Conservation (phyloP, 2,797 vertebrate species). For the Pempheris klunzingeri region DNA sequence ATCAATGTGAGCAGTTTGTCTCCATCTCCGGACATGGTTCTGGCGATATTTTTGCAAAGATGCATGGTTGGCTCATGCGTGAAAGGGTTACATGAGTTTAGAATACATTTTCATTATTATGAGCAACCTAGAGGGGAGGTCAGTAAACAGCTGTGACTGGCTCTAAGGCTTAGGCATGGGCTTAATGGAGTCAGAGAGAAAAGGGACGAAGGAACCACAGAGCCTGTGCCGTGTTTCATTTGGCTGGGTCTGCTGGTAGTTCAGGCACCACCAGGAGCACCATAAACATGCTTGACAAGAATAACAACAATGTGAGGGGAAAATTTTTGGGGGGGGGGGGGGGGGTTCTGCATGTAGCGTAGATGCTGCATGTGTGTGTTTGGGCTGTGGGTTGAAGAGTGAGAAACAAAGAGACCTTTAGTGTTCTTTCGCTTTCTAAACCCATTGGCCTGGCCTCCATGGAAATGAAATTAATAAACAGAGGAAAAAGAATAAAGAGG, state of each 20-base stretch:
- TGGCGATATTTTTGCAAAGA: not conserved
- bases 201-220: slow-evolving; percentile 36
- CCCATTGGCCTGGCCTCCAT: slow-evolving; percentile 12
- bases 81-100: slow-evolving; percentile 7
- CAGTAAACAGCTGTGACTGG: slow-evolving; percentile 28
- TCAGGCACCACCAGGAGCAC: slow-evolving; percentile 49
- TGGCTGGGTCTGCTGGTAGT: slow-evolving; percentile 45
- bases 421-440: slow-evolving; percentile 27
- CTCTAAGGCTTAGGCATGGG: not conserved
- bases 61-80: not conserved
- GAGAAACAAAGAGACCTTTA: slow-evolving; percentile 31
- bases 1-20: not conserved
- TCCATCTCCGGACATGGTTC: not conserved
- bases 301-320: slow-evolving; percentile 54
- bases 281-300: slow-evolving; percentile 64
- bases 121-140: slow-evolving; percentile 14
- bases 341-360: slow-evolving; percentile 27
- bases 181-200: slow-evolving; percentile 37
- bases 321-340: no score
- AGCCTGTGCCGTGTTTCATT: slow-evolving; percentile 65
- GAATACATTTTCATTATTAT: slow-evolving; percentile 6
- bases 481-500: slow-evolving; percentile 45
- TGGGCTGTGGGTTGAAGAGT: slow-evolving; percentile 21
- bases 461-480: slow-evolving; percentile 60
- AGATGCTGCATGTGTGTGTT: slow-evolving; percentile 23